Evolutionary conservation across 2,113 vertebrate genomes (phyloP).

Genomic region (Mastomys natalensis): DNA sequence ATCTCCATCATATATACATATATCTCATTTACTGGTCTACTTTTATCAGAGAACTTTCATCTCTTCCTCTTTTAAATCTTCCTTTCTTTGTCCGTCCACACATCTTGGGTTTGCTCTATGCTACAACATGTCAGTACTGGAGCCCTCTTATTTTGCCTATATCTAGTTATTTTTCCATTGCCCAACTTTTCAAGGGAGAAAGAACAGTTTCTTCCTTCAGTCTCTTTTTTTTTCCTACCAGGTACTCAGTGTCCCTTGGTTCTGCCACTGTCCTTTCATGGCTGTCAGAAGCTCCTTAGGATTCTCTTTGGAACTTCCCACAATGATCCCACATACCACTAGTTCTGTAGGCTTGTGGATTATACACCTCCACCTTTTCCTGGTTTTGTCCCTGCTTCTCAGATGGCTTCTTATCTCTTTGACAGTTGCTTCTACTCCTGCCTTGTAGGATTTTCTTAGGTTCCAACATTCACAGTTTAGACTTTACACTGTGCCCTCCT

Average conservation of each 20-base stretch:
- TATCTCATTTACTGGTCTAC: background rate
- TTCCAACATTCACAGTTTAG: background rate
- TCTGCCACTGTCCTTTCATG: background rate
- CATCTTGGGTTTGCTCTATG: conserved; percentile 22
- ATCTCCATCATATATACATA: background rate
- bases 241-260: too few relatives aligned
- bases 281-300: background rate
- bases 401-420: background rate
- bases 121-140: background rate
- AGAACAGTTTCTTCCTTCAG: background rate
- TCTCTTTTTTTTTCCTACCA: background rate
- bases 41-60: background rate
- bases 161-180: conserved; percentile 16
- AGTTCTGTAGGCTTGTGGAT: background rate
- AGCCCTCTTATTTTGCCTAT: background rate
- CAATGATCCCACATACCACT: background rate
- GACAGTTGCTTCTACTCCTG: background rate
- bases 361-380: background rate
- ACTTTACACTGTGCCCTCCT: background rate
- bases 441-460: background rate
- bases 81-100: background rate
- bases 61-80: background rate
- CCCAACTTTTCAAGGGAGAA: background rate
- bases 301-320: background rate
- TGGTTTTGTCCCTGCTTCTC: background rate